Percentiles rank a stretch among this genome's conserved stretches.
Evolutionary conservation across 2,113 vertebrate genomes (phyloP).

Genomic region (Abramis brama): DNA sequence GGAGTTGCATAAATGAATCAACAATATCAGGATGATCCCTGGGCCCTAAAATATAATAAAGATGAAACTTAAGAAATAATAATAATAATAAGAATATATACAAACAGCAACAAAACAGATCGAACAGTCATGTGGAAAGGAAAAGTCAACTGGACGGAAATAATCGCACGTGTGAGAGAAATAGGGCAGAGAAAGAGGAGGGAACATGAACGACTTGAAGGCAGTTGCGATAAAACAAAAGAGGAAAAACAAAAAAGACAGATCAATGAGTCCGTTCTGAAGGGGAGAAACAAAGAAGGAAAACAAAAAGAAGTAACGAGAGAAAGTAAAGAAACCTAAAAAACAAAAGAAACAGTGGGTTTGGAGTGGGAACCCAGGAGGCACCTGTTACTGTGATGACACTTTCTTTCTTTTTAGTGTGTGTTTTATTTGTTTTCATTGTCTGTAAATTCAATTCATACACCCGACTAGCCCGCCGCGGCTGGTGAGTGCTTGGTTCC

Average conservation of each 20-base stretch:
- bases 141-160: conserved; percentile 81
- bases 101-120: conserved; percentile 99
- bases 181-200: conserved; percentile 80
- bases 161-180: conserved; percentile 85
- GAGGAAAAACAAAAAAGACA: conserved; percentile 77
- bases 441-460: conserved; percentile 38
- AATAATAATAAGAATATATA: conserved; percentile 88
- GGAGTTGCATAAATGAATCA: conserved; percentile 99
- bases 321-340: conserved; percentile 86
- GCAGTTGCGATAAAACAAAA: conserved; percentile 82
- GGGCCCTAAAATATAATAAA: conserved; percentile 99
- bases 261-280: conserved; percentile 93
- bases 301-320: conserved; percentile 87
- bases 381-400: conserved; percentile 79
- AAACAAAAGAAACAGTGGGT: conserved; percentile 70
- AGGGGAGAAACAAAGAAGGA: conserved; percentile 86
- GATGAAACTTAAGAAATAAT: conserved; percentile 99
- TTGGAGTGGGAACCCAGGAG: conserved; percentile 84
- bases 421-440: conserved; percentile 9
- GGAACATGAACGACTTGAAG: conserved; percentile 94
- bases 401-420: conserved; percentile 31
- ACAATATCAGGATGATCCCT: conserved; percentile 99
- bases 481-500: conserved; percentile 39
- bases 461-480: conserved; percentile 31
- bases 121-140: conserved; percentile 98